Percentiles rank a stretch among this genome's conserved stretches.
Evolutionary conservation across 2,888 invertebrate species (phyloP).

Genomic region (Oxyteleia sp.): DNA sequence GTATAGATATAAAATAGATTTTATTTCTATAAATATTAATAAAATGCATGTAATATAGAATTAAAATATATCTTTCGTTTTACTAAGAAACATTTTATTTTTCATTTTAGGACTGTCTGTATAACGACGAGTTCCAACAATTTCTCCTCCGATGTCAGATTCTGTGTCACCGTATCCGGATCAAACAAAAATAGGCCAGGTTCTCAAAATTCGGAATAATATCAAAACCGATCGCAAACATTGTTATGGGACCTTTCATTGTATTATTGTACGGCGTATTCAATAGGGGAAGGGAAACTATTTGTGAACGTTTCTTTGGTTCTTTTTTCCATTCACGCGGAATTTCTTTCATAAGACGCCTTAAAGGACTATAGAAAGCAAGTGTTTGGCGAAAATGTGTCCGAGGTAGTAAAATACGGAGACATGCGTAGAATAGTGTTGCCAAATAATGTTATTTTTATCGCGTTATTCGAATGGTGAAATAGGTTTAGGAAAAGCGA

Average conservation of each 20-base stretch:
- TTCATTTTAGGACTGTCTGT: constrained; percentile 15
- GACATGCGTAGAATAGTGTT: background rate
- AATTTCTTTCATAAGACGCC: constrained; percentile 37
- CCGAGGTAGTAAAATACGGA: background rate
- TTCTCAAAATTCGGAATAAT: constrained; percentile 30
- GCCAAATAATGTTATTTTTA: no score
- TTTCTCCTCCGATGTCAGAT: constrained; percentile 8
- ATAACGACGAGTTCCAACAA: constrained; percentile 19
- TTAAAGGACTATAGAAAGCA: constrained; percentile 39
- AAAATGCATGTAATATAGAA: no score
- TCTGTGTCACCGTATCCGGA: constrained; percentile 38
- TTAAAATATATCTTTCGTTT: no score
- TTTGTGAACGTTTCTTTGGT: constrained; percentile 36
- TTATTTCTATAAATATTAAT: no score
- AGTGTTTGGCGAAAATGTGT: constrained; percentile 28
- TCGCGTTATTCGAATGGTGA: no score
- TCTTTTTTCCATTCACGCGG: constrained; percentile 35
- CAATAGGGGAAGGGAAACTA: constrained; percentile 25
- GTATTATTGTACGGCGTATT: constrained; percentile 17
- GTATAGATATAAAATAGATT: no score
- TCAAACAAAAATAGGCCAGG: constrained; percentile 36
- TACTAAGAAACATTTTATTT: constrained; percentile 14
- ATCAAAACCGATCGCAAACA: constrained; percentile 34
- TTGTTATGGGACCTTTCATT: constrained; percentile 14
- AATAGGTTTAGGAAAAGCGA: no score